phyloP scores from a whole-genome alignment of 1,140 invertebrate species.

The Laupala kohalensis region DNA sequence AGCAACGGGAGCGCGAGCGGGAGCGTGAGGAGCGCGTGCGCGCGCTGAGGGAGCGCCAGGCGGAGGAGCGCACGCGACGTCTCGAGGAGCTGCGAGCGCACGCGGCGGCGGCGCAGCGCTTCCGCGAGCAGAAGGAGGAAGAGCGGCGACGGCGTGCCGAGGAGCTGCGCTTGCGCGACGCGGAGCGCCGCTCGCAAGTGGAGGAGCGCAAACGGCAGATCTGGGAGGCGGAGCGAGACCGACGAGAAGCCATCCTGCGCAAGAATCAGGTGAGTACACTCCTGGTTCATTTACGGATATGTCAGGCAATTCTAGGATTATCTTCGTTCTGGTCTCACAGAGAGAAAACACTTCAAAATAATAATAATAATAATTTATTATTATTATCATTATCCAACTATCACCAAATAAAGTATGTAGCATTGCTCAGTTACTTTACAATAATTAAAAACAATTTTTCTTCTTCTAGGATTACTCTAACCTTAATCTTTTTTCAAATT shows the following conservation, averaged over 20 bases:
- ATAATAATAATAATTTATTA: too few relatives aligned
- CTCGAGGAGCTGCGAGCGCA: constrained; percentile 75
- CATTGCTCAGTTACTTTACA: too few relatives aligned
- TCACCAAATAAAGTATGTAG: too few relatives aligned
- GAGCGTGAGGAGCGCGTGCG: constrained; percentile 32
- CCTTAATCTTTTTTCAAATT: too few relatives aligned
- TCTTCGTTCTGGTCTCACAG: too few relatives aligned
- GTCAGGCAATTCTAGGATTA: too few relatives aligned
- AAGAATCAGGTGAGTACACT: constrained; percentile 54
- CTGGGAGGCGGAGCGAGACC: constrained; percentile 70
- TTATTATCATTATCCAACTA: too few relatives aligned
- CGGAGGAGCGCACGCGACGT: constrained; percentile 71
- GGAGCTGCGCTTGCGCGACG: constrained; percentile 61
- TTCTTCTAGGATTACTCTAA: too few relatives aligned
- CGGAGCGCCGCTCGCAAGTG: constrained; percentile 60
- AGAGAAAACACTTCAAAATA: too few relatives aligned
- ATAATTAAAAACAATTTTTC: too few relatives aligned
- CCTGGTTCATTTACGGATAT: too few relatives aligned
- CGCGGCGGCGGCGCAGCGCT: constrained; percentile 70
- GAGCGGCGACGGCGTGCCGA: constrained; percentile 65
- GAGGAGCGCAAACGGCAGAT: constrained; percentile 77
- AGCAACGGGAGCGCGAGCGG: constrained; percentile 11
- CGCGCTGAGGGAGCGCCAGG: constrained; percentile 54
- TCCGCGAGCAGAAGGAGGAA: constrained; percentile 75
- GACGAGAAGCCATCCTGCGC: constrained; percentile 67